Evolutionary conservation across 2,113 vertebrate genomes (phyloP).

Genomic region (Oncorhynchus mykiss): DNA sequence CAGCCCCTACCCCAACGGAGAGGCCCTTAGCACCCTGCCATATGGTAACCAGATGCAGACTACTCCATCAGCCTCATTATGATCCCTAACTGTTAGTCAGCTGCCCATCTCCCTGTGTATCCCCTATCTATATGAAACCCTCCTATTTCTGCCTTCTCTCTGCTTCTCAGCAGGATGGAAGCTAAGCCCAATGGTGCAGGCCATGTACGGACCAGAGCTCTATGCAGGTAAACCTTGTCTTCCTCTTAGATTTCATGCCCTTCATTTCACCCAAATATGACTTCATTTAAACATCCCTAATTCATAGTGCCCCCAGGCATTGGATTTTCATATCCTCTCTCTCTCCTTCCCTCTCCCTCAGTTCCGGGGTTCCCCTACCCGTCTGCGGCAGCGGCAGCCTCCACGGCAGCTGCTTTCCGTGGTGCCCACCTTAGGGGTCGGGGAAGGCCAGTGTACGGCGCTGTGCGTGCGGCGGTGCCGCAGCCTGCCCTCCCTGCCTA

Average conservation of each 20-base stretch:
- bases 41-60: conserved; percentile 63
- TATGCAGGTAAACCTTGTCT: conserved; percentile 84
- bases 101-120: background rate
- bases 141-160: conserved; percentile 6
- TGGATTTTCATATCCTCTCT: background rate
- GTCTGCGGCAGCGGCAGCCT: conserved; percentile 77
- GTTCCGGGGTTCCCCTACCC: conserved; percentile 95
- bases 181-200: conserved; percentile 92
- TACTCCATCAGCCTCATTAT: conserved; percentile 23
- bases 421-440: conserved; percentile 93
- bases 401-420: conserved; percentile 83
- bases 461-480: conserved; percentile 88
- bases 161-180: conserved; percentile 87
- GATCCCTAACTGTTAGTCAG: background rate
- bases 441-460: conserved; percentile 91
- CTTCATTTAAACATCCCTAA: too few species aligned
- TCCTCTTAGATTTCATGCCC: too few species aligned
- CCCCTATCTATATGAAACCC: background rate
- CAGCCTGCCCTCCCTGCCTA: conserved; percentile 92
- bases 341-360: conserved; percentile 62
- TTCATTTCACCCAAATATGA: too few species aligned
- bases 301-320: too few species aligned
- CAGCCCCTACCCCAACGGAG: conserved; percentile 87
- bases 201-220: conserved; percentile 95
- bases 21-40: conserved; percentile 75